Evolutionary conservation across 1,140 invertebrate species (phyloP).

Genomic region (Aphelenchoides fujianensis): DNA sequence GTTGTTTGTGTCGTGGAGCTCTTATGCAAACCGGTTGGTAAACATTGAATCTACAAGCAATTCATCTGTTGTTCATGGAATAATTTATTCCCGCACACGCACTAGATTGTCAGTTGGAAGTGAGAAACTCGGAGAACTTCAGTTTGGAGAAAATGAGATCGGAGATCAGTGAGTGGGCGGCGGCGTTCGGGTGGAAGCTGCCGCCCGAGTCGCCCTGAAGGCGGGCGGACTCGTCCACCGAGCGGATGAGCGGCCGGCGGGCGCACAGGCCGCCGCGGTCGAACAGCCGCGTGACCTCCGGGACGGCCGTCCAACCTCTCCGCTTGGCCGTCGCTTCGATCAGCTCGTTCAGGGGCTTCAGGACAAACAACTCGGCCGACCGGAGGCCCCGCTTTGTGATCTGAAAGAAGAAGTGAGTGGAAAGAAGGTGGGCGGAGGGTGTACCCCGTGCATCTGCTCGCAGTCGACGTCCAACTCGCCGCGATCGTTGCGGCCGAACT

Average conservation of each 20-base stretch:
- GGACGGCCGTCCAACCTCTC: constrained; percentile 27
- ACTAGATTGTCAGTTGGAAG: too few species aligned
- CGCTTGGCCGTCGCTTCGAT: constrained; percentile 17
- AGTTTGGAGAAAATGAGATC: constrained; percentile 22
- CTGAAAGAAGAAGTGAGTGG: not conserved
- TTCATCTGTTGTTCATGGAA: not conserved
- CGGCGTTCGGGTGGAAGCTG: constrained; percentile 25
- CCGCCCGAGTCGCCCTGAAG: constrained; percentile 31
- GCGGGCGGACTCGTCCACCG: constrained; percentile 7
- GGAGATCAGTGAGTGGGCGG: constrained; percentile 26
- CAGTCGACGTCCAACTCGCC: constrained; percentile 21
- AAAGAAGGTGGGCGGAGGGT: not conserved
- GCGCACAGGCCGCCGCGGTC: not conserved
- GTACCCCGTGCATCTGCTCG: constrained; percentile 17
- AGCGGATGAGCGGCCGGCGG: constrained; percentile 15
- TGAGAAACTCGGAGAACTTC: constrained; percentile 1
- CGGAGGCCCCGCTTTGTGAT: constrained; percentile 6
- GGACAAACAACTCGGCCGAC: constrained; percentile 20
- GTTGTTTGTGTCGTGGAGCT: too few species aligned
- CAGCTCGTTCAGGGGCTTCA: constrained; percentile 21
- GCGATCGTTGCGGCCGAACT: constrained; percentile 28
- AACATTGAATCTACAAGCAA: too few species aligned
- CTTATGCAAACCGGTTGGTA: too few species aligned
- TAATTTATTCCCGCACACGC: too few species aligned
- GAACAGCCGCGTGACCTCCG: constrained; percentile 5